Base-by-base conservation (phyloP, 2,113 vertebrate species). In the Syngnathoides biaculeatus region DNA sequence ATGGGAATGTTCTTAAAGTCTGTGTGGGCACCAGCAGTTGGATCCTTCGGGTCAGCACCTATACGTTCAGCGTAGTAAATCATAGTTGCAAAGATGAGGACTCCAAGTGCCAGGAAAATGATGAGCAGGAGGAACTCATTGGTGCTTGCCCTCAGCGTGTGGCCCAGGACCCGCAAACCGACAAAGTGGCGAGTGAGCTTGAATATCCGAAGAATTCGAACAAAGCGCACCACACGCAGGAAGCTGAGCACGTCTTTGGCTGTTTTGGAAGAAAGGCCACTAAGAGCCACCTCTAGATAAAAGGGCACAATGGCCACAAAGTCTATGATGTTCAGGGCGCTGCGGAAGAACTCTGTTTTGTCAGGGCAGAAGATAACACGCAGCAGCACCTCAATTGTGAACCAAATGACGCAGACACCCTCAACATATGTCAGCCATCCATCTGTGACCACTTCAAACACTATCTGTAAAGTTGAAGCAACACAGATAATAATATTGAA, bases 1-100 rank as follows among this genome's bases (percentile, higher is more conserved):
- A 99, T 99, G 80, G 97, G 97, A 92, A 99, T 99, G 90, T 98
- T 99, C 92, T 99, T 99, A 86, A 99, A 99, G 83, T 93, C 88
- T 47, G 96, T 99, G 79, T 97, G 95, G 40, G 90, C 89, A 0
- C 93, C 95, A 19, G 92, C 94, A 0, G 93, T 93, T 0, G 93
- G 94, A 79, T 97, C 95, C 0, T 89, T 92, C 0, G 95, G 92
- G 87, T 93, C 91, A 62, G 95, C 96, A 9, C 96, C 97, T 0
- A 99, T 94, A 59, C 96, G 91, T 87, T 98, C 97, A 0, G 97
- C 97, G 0, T 98, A 99, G 88, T 99, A 99, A 88, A 99, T 99
- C 97, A 99, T 99, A 35, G 97, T 99, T 85, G 97, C 97, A 0
- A 99, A 99, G 84, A 99, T 99, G 80, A 99, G 93, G 75, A 99